phyloP scores from a whole-genome alignment of 2,888 invertebrate species.

The Suillia variegata region DNA sequence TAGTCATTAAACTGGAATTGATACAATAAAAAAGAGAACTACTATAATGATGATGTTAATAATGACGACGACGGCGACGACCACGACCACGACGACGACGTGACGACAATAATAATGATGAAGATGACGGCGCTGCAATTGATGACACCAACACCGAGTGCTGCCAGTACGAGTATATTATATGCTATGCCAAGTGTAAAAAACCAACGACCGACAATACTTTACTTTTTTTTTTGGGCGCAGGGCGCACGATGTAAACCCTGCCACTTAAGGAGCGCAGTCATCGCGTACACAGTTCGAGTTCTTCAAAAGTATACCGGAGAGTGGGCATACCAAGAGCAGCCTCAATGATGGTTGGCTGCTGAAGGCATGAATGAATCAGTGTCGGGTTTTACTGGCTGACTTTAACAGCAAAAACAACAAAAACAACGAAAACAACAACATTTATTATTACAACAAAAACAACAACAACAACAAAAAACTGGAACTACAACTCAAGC shows the following conservation, averaged over 20 bases:
- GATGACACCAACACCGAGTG: slow-evolving; percentile 49
- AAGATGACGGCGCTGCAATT: slow-evolving; percentile 46
- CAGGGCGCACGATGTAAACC: no score
- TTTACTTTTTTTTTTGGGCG: background rate
- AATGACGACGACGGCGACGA: no score
- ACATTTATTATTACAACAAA: no score
- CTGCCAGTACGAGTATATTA: slow-evolving; percentile 33
- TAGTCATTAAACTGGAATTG: no score
- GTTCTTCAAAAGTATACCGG: background rate
- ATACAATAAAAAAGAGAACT: no score
- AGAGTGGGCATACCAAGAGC: background rate
- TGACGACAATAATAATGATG: slow-evolving; percentile 38
- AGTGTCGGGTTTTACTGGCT: slow-evolving; percentile 1
- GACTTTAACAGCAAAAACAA: background rate
- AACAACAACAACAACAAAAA: background rate
- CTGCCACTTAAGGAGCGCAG: no score
- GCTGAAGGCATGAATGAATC: slow-evolving; percentile 10
- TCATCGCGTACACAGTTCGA: no score
- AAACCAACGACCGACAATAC: background rate
- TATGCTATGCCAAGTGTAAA: background rate
- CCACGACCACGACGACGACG: background rate
- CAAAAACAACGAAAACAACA: background rate
- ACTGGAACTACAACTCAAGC: background rate
- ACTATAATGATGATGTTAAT: no score
- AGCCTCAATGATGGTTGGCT: slow-evolving; percentile 11